Conservation (phyloP, 92 coral and sea anemone species). For the Nematostella vectensis region DNA sequence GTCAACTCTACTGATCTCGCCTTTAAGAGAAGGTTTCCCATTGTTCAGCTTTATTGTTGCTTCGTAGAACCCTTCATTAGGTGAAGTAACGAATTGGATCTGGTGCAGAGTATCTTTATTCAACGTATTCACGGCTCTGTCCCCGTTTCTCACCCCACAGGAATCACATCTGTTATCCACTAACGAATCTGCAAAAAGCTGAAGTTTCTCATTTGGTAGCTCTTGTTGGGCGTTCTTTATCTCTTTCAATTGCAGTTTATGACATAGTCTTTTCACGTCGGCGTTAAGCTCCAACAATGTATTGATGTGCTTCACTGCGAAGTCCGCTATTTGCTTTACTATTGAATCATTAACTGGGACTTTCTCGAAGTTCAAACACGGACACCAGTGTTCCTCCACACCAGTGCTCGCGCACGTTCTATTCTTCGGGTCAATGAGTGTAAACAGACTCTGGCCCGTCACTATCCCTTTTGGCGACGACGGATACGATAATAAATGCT, state of each 20-base stretch:
- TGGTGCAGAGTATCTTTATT: conserved; percentile 33
- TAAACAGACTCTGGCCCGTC: conserved; percentile 64
- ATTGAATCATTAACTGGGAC: conserved; percentile 21
- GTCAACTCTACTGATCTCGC: conserved; percentile 49
- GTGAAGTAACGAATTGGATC: conserved; percentile 48
- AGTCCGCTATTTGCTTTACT: conserved; percentile 32
- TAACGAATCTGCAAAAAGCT: conserved; percentile 12
- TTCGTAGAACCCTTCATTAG: conserved; percentile 60
- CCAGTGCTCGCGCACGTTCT: conserved; percentile 56
- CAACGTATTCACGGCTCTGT: conserved; percentile 16
- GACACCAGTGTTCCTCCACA: conserved; percentile 82
- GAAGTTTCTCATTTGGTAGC: conserved; percentile 43
- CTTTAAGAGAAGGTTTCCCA: conserved; percentile 30
- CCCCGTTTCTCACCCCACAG: conserved; percentile 25
- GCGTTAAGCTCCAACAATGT: conserved; percentile 9
- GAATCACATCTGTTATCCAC: conserved; percentile 37
- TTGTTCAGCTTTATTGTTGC: conserved; percentile 35
- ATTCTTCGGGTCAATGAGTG: conserved; percentile 24
- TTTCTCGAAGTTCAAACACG: conserved; percentile 59
- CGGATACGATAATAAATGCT: conserved; percentile 55
- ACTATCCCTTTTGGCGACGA: conserved; percentile 30
- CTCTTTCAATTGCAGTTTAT: conserved; percentile 26
- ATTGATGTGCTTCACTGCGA: conserved; percentile 38
- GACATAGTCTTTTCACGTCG: conserved; percentile 28
- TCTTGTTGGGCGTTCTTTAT: conserved; percentile 39